Evolutionary conservation across 1,140 invertebrate genomes (phyloP).

Genomic region (Halyomorpha halys): DNA sequence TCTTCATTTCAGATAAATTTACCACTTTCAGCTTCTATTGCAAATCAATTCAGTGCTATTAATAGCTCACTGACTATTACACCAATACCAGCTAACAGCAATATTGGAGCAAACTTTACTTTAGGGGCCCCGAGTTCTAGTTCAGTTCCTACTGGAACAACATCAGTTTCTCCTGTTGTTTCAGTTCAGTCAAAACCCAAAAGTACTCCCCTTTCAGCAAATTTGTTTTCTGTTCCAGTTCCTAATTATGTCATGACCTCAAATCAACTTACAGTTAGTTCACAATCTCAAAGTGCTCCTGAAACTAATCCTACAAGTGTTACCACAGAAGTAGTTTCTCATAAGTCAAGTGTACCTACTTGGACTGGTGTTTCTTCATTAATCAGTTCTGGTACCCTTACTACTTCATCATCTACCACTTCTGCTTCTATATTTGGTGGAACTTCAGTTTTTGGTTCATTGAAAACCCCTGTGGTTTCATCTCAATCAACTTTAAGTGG

Average conservation of each 20-base stretch:
- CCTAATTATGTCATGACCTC: neutral
- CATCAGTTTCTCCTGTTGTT: neutral
- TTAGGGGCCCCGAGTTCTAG: neutral
- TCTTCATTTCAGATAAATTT: neutral
- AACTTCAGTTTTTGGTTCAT: neutral
- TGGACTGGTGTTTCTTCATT: conserved; percentile 11
- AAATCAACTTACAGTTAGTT: no score
- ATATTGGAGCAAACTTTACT: neutral
- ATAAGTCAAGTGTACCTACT: conserved; percentile 8
- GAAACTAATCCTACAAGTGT: no score
- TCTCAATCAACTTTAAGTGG: neutral
- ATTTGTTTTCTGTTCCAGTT: no score
- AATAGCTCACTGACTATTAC: neutral
- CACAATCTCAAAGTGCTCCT: no score
- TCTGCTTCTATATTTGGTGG: conserved; percentile 7
- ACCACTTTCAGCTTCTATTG: neutral
- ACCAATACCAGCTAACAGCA: no score
- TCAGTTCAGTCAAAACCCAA: neutral
- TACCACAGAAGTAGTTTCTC: conserved; percentile 20
- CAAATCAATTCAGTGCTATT: conserved; percentile 21
- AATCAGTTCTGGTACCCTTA: neutral
- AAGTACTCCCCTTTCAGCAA: no score
- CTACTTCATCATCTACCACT: neutral
- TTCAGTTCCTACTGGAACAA: neutral
- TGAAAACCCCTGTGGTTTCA: neutral